Evolutionary conservation across 2,113 vertebrate genomes (phyloP).

Genomic region (Mormyrus lacerda): DNA sequence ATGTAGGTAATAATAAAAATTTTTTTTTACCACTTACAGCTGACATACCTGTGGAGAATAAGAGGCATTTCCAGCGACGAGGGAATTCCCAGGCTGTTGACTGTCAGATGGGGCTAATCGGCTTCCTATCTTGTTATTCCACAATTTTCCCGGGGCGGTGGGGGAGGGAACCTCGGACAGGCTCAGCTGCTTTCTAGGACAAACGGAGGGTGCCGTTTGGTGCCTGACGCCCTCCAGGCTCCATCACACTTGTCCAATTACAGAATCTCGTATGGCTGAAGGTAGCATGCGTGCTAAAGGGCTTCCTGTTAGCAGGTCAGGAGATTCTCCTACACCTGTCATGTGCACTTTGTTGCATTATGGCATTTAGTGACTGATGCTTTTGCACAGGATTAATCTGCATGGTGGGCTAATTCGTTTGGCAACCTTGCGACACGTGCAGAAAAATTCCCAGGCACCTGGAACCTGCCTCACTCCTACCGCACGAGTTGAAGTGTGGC

Average conservation of each 20-base stretch:
- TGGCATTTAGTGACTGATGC: neutral
- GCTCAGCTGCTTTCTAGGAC: neutral
- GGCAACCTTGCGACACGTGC: neutral
- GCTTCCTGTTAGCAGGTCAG: neutral
- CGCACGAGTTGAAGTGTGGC: neutral
- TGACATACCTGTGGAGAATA: neutral
- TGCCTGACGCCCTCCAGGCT: neutral
- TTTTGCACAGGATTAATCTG: neutral
- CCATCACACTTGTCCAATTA: neutral
- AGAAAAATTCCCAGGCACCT: neutral
- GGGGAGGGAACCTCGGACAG: neutral
- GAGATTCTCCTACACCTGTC: neutral
- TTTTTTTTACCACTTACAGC: neutral
- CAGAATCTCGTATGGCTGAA: neutral
- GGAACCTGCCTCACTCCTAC: neutral
- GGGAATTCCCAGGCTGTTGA: neutral
- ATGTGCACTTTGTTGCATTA: neutral
- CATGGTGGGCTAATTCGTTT: neutral
- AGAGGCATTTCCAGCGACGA: neutral
- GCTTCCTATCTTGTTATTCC: neutral
- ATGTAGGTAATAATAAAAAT: neutral
- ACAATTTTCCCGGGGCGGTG: neutral
- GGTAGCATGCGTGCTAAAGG: neutral
- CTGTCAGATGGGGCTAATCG: neutral
- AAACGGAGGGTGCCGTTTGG: neutral